These are phyloP conservation scores for Lepidotrigona ventralis DNA, from an alignment of 1,140 invertebrate genomes.

Conservation along the genomic window DNA sequence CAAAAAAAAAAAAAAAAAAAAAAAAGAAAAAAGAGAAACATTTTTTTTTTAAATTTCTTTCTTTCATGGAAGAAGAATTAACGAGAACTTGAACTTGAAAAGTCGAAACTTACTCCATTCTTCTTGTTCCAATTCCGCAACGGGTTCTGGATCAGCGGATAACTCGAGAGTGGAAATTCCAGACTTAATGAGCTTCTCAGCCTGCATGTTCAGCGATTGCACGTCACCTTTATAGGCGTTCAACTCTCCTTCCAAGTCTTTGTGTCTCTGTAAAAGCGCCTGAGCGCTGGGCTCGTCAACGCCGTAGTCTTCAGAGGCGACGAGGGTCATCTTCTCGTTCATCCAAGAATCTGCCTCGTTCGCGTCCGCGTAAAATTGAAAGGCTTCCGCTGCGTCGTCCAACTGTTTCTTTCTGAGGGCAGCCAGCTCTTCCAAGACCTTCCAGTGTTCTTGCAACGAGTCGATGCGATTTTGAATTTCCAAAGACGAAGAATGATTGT, in stretches of 20 bases:
- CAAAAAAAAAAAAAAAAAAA: constrained; percentile 86
- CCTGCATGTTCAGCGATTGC: constrained; percentile 91
- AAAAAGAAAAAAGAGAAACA: neutral
- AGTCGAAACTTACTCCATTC: constrained; percentile 82
- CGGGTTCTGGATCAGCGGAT: constrained; percentile 84
- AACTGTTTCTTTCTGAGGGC: constrained; percentile 91
- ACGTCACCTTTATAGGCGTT: constrained; percentile 95
- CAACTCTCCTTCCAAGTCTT: constrained; percentile 94
- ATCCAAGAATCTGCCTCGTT: constrained; percentile 99
- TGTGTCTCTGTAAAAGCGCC: constrained; percentile 91
- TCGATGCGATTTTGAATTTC: constrained; percentile 91
- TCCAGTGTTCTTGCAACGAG: constrained; percentile 92
- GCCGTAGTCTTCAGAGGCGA: constrained; percentile 93
- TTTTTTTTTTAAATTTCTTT: neutral
- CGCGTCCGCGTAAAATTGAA: constrained; percentile 97
- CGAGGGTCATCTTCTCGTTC: constrained; percentile 94
- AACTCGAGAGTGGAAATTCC: constrained; percentile 89
- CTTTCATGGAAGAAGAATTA: neutral
- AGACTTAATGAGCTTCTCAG: constrained; percentile 88
- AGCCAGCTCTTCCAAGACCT: constrained; percentile 90
- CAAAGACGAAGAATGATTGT: constrained; percentile 87
- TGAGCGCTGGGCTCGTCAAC: constrained; percentile 94
- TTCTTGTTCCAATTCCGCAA: constrained; percentile 84
- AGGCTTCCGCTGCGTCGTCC: constrained; percentile 96
- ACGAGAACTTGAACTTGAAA: neutral